phyloP scores from a whole-genome alignment of 2,888 invertebrate species.

The Ganaspis brasiliensis region DNA sequence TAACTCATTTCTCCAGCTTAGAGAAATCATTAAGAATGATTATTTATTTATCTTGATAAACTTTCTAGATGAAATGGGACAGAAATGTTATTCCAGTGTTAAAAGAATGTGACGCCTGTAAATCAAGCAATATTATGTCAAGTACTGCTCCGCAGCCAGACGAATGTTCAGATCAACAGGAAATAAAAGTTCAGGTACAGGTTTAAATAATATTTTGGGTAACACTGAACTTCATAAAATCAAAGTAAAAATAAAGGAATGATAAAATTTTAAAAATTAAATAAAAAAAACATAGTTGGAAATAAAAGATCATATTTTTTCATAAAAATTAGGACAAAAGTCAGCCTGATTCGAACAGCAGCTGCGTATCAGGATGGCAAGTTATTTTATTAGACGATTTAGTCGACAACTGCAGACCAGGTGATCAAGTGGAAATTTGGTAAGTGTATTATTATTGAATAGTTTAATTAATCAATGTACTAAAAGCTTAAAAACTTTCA shows the following conservation, averaged over 20 bases:
- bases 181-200: constrained; percentile 89
- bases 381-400: constrained; percentile 85
- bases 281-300: not conserved
- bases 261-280: not conserved
- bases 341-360: constrained; percentile 50
- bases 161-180: constrained; percentile 91
- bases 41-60: not conserved
- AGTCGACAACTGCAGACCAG: constrained; percentile 93
- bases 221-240: not conserved
- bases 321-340: constrained; percentile 47
- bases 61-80: constrained; percentile 75
- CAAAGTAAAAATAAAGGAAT: too few species aligned
- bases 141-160: constrained; percentile 81
- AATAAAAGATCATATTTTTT: constrained; percentile 17
- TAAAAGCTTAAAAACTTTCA: constrained; percentile 9
- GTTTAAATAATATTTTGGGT: not conserved
- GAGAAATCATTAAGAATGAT: not conserved
- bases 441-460: constrained; percentile 76
- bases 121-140: constrained; percentile 73
- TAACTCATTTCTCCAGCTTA: too few species aligned
- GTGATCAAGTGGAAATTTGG: constrained; percentile 93
- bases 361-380: constrained; percentile 69
- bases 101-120: constrained; percentile 73
- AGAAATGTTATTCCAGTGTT: constrained; percentile 70
- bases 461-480: constrained; percentile 15